phyloP scores from a whole-genome alignment of 2,113 vertebrate genomes.

The Elaphurus davidianus region DNA sequence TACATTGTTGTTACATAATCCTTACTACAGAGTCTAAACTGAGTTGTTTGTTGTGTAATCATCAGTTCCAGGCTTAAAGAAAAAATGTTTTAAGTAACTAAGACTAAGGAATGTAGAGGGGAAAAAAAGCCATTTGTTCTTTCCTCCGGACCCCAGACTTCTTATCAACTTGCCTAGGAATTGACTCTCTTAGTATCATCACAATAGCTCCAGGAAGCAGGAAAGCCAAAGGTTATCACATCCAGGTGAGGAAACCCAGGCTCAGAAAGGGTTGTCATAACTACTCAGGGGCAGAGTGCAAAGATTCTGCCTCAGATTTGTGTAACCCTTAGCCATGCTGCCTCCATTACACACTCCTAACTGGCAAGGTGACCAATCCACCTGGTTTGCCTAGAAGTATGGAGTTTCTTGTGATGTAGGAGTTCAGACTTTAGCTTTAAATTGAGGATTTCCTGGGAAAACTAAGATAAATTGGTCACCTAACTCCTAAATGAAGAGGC shows the following conservation, averaged over 20 bases:
- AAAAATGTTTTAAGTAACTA: no score
- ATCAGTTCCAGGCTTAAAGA: no score
- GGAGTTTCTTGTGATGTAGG: neutral
- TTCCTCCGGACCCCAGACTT: no score
- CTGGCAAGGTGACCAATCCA: neutral
- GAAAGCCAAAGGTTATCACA: neutral
- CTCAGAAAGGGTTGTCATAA: neutral
- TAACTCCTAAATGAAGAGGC: neutral
- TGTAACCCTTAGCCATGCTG: neutral
- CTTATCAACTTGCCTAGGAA: no score
- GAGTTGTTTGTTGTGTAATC: no score
- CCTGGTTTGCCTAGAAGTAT: neutral
- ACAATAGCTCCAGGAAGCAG: neutral
- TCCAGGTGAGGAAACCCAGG: neutral
- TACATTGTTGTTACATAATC: neutral
- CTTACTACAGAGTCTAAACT: no score
- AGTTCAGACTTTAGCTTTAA: neutral
- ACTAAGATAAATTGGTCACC: neutral
- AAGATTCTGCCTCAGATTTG: neutral
- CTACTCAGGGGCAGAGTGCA: neutral
- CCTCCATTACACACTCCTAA: neutral
- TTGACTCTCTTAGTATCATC: no score
- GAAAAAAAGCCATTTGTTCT: no score
- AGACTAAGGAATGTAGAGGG: no score
- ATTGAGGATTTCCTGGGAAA: neutral